Evolutionary conservation across 2,797 vertebrate genomes (phyloP), one percentile per base, ranked within the genome.

Genomic region (Gadopsis marmoratus): DNA sequence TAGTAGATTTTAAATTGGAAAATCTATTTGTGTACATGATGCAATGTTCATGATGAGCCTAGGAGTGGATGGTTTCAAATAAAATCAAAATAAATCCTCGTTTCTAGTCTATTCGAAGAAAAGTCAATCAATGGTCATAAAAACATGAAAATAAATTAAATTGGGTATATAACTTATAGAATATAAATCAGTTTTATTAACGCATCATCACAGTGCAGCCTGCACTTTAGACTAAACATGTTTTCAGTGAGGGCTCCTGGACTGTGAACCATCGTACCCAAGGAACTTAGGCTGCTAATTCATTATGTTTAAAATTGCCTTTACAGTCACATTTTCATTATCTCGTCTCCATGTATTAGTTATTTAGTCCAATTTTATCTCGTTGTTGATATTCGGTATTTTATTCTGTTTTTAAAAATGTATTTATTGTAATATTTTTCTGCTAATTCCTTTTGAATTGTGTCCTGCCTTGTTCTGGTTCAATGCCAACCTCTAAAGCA

Each of bases 391-490:
- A 74, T 17, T 48, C 5, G 17, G 19, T 78, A 11, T 79, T 88
- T 71, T 51, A 4, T 59, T 72, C 23, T 2, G 1, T 0, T 55
- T 74, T 74, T 64, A 9, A 21, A 60, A 5, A 45, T 67, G 26
- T 91, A 90, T 92, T 90, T 91, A 92, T 91, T 91, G 39, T 91
- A 14, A 54, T 66, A 9, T 53, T 66, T 17, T 64, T n/a, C 9
- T 29, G 13, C 37, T 11, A 6, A 55, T 78, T 48, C 61, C 4
- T 58, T 80, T 71, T 21, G 19, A 62, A 48, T 10, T 58, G 69
- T 68, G 76, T 55, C 8, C 50, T 68, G 5, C 2, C 0, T n/a
- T 45, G 29, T n/a, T 61, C 3, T 67, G 43, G 31, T 67, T 64
- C 26, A 71, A 11, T 37, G 29, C 13, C 19, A 72, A 23, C 17